Percentiles rank a stretch among this genome's conserved stretches.
Conservation (phyloP, 2,113 vertebrate genomes). For the Heptranchias perlo region DNA sequence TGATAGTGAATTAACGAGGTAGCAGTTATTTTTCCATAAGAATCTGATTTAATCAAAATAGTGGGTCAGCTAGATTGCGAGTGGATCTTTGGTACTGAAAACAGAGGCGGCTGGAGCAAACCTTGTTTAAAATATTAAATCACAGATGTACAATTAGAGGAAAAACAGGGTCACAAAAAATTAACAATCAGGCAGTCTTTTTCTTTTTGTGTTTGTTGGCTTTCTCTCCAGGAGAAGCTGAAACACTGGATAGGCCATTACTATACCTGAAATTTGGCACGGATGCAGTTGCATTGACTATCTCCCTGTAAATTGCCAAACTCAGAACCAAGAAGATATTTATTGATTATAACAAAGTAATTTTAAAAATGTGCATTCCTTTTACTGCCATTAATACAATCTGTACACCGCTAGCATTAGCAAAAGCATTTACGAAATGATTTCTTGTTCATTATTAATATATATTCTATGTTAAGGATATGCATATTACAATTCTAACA, state of each 20-base stretch:
- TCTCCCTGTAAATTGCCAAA: neutral
- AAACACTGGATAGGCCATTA: neutral
- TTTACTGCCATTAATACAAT: conserved; percentile 10
- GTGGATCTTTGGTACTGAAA: neutral
- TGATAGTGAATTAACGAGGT: no score
- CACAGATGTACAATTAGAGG: neutral
- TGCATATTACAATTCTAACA: conserved; percentile 18
- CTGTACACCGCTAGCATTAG: neutral
- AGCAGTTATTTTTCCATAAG: no score
- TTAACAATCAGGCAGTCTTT: neutral
- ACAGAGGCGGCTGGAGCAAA: neutral
- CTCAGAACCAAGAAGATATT: neutral
- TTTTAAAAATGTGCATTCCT: neutral
- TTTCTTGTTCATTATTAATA: neutral
- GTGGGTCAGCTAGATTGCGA: neutral
- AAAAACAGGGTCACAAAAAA: neutral
- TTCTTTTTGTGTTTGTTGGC: neutral
- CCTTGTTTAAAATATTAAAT: neutral
- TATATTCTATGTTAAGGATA: conserved; percentile 3
- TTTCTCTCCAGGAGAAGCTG: neutral
- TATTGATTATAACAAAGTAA: neutral
- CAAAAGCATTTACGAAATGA: conserved; percentile 20
- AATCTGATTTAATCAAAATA: no score
- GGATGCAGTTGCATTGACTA: neutral
- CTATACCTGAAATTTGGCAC: neutral